Percentiles rank a stretch among this genome's conserved stretches.
Conservation (phyloP, 2,888 invertebrate species). For the Erebia palarica region DNA sequence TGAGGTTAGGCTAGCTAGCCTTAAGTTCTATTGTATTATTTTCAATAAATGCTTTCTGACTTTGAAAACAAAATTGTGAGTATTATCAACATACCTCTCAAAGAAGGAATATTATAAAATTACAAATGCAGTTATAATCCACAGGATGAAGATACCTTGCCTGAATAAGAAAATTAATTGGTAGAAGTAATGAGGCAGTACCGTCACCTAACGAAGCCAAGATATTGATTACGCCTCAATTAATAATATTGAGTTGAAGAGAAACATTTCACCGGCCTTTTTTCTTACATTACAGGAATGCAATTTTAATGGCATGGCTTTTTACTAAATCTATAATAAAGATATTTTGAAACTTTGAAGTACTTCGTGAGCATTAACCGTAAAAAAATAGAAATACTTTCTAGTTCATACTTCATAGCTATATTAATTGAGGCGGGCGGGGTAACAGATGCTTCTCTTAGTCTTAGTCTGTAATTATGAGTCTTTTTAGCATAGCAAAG, state of each 20-base stretch:
- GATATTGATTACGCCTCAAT: constrained; percentile 26
- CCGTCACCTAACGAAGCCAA: constrained; percentile 20
- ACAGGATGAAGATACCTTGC: constrained; percentile 10
- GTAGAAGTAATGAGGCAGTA: constrained; percentile 26
- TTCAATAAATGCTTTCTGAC: too few relatives aligned
- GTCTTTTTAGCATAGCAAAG: too few relatives aligned
- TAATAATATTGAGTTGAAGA: background rate
- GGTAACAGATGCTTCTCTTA: too few relatives aligned
- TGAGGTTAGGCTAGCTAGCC: too few relatives aligned
- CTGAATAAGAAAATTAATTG: constrained; percentile 26
- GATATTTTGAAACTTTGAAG: background rate
- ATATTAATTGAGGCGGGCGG: too few relatives aligned
- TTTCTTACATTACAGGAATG: constrained; percentile 5
- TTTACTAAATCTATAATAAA: background rate
- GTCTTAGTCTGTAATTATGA: too few relatives aligned
- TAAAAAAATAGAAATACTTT: background rate
- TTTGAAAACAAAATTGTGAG: too few relatives aligned
- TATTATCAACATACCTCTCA: too few relatives aligned
- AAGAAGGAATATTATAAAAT: background rate
- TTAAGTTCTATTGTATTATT: too few relatives aligned
- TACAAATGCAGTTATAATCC: constrained; percentile 15
- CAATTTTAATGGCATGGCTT: background rate
- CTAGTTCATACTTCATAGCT: too few relatives aligned
- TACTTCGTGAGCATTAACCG: background rate
- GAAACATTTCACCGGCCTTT: background rate